Percentiles rank a stretch among this genome's conserved stretches.
phyloP scores from a whole-genome alignment of 2,113 vertebrate genomes.

The Pontoporia blainvillei region DNA sequence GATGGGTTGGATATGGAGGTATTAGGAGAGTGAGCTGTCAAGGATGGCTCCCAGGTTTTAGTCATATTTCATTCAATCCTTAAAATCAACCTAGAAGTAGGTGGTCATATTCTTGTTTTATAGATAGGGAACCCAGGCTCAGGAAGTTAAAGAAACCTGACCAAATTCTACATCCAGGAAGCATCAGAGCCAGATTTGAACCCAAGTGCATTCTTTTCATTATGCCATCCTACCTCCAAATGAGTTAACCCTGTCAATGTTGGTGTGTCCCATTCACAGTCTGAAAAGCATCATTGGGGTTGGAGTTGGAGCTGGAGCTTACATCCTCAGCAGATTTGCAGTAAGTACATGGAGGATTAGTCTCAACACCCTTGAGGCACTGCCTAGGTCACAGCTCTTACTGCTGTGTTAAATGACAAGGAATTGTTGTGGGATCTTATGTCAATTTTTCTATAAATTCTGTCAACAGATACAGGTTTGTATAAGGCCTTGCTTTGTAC shows the following conservation, averaged over 20 bases:
- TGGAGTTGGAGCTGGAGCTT: conserved; percentile 92
- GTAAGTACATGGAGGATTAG: conserved; percentile 82
- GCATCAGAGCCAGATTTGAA: not conserved
- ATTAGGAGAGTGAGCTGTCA: not conserved
- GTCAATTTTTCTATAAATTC: not conserved
- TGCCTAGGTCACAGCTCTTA: not conserved
- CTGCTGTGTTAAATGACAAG: not conserved
- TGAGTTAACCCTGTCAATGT: conserved; percentile 21
- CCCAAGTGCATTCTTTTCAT: not conserved
- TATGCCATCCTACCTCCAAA: not conserved
- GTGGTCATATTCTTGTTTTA: not conserved
- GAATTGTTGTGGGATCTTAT: not conserved
- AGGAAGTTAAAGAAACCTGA: not conserved
- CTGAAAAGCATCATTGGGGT: conserved; percentile 93
- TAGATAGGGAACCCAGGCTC: not conserved
- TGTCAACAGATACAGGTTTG: not conserved
- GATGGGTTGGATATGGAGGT: not conserved
- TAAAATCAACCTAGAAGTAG: conserved; percentile 8
- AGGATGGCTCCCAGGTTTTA: not conserved
- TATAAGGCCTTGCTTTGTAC: not conserved
- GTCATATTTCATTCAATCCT: not conserved
- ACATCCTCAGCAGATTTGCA: conserved; percentile 91
- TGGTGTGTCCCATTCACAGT: conserved; percentile 80
- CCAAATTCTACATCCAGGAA: not conserved
- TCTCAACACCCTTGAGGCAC: not conserved